phyloP scores from a whole-genome alignment of 2,113 vertebrate species.

The Ia io region DNA sequence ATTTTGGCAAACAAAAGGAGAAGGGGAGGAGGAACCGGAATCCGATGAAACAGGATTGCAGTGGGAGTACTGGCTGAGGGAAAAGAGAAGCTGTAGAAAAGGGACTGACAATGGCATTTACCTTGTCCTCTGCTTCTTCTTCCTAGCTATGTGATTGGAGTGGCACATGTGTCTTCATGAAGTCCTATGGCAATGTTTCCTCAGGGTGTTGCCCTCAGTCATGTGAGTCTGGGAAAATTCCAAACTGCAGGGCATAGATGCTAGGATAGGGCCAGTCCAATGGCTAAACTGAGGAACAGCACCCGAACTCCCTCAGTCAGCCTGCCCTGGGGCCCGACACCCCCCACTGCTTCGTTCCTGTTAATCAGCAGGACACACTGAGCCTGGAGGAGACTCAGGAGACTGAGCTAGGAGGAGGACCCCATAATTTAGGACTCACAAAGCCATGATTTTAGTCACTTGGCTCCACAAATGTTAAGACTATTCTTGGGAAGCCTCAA shows the following conservation, averaged over 20 bases:
- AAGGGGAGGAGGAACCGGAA: not conserved
- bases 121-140: not conserved
- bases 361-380: slow-evolving; percentile 85
- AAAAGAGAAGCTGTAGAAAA: not conserved
- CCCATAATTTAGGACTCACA: not conserved
- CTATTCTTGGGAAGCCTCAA: not conserved
- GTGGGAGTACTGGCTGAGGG: not conserved
- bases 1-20: not conserved
- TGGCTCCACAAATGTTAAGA: not conserved
- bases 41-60: not conserved
- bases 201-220: slow-evolving; percentile 79
- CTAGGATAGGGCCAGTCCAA: not conserved
- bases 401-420: not conserved
- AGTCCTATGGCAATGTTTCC: slow-evolving; percentile 83
- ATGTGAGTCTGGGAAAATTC: slow-evolving; percentile 77
- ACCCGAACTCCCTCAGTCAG: slow-evolving; percentile 61
- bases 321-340: slow-evolving; percentile 78
- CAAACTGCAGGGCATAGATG: not conserved
- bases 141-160: slow-evolving; percentile 57
- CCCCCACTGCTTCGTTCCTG: slow-evolving; percentile 78
- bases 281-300: not conserved
- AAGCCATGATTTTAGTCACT: not conserved
- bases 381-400: slow-evolving; percentile 78
- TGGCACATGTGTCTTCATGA: slow-evolving; percentile 83
- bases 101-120: not conserved